Evolutionary conservation across 2,113 vertebrate species (phyloP).

Genomic region (Microtus oregoni): DNA sequence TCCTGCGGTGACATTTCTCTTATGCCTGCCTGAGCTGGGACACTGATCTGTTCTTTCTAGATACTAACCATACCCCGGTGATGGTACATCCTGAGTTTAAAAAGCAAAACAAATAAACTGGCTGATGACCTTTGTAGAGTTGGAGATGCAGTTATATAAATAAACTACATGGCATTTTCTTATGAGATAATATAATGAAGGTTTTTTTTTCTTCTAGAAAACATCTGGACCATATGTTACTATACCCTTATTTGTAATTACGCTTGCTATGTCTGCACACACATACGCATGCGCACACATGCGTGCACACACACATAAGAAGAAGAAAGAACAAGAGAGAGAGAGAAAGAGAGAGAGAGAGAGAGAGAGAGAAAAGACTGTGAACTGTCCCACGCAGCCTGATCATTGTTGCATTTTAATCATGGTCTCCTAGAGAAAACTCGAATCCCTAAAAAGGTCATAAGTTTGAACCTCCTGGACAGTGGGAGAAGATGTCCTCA

Average conservation of each 20-base stretch:
- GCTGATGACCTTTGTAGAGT: neutral
- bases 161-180: neutral
- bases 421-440: constrained; percentile 17
- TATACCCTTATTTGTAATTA: neutral
- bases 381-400: neutral
- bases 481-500: neutral
- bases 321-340: neutral
- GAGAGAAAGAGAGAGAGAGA: neutral
- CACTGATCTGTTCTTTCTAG: neutral
- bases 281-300: neutral
- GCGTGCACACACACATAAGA: neutral
- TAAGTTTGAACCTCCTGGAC: neutral
- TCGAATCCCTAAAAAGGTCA: neutral
- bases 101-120: neutral
- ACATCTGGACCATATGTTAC: neutral
- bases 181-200: neutral
- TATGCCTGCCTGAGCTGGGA: neutral
- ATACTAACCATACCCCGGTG: neutral
- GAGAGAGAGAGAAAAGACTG: neutral
- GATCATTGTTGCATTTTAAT: neutral
- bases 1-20: neutral
- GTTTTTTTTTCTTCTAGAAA: neutral
- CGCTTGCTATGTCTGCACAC: neutral
- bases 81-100: neutral
- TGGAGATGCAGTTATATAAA: constrained; percentile 7